These are phyloP conservation scores for Candoia aspera DNA, from an alignment of 2,113 vertebrate genomes.

Conservation along the genomic window DNA sequence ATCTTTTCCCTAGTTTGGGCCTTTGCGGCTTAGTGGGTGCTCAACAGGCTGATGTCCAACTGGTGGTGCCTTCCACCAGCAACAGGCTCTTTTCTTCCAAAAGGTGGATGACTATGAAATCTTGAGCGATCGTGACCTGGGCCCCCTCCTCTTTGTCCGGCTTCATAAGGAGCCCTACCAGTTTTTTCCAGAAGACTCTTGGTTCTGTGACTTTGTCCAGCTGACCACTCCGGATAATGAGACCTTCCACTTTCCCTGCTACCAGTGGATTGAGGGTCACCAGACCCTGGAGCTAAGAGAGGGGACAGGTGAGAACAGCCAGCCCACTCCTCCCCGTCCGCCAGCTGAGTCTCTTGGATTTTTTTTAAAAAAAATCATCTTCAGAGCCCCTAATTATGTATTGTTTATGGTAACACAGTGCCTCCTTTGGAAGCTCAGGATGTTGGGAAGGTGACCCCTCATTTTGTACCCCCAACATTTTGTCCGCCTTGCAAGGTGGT, in stretches of 20 bases:
- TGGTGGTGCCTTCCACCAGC: neutral
- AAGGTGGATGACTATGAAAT: conserved; percentile 65
- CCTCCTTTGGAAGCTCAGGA: too few species aligned
- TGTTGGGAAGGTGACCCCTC: too few species aligned
- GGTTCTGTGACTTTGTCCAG: conserved; percentile 59
- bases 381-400: too few species aligned
- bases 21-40: neutral
- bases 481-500: too few species aligned
- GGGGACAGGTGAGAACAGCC: conserved; percentile 56
- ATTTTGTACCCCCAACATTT: too few species aligned
- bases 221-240: conserved; percentile 48
- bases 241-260: conserved; percentile 60
- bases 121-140: conserved; percentile 48
- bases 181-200: conserved; percentile 59
- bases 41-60: too few species aligned
- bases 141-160: conserved; percentile 59
- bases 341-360: too few species aligned
- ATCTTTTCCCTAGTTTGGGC: neutral
- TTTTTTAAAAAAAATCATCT: too few species aligned
- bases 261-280: conserved; percentile 67
- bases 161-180: conserved; percentile 63
- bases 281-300: conserved; percentile 59
- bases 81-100: neutral
- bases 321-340: neutral
- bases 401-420: too few species aligned